phyloP scores from a whole-genome alignment of 2,888 invertebrate genomes.

The Noctua pronuba region DNA sequence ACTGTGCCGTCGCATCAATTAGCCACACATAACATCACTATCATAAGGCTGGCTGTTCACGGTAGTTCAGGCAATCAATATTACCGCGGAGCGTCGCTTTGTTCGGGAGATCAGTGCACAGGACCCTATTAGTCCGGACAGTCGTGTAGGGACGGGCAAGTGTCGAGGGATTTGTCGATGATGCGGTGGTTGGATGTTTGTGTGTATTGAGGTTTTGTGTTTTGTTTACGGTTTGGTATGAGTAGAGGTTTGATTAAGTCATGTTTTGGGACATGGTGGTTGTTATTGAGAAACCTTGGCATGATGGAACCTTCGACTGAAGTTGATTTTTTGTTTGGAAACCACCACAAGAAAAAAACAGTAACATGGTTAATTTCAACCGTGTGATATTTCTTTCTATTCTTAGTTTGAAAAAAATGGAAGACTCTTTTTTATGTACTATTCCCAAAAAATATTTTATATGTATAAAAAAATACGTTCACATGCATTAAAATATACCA shows the following conservation, averaged over 20 bases:
- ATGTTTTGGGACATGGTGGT: conserved; percentile 5
- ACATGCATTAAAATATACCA: background rate
- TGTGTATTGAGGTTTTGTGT: conserved; percentile 27
- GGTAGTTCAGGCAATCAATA: conserved; percentile 72
- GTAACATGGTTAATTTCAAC: background rate
- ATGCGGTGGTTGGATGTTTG: conserved; percentile 10
- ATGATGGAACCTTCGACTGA: background rate
- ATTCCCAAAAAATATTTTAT: background rate
- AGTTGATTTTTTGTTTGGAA: background rate
- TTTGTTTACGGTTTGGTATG: conserved; percentile 1
- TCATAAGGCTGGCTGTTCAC: conserved; percentile 58
- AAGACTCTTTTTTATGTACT: background rate
- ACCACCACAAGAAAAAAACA: too few relatives aligned
- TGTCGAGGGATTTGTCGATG: conserved; percentile 65
- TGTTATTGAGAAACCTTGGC: background rate
- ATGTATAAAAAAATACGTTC: background rate
- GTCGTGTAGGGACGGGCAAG: conserved; percentile 68
- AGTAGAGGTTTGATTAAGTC: conserved; percentile 17
- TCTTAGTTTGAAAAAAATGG: background rate
- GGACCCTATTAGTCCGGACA: conserved; percentile 77
- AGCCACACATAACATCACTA: conserved; percentile 56
- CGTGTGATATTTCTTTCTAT: background rate
- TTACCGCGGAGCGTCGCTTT: conserved; percentile 63
- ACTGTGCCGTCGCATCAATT: conserved; percentile 45
- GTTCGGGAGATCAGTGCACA: conserved; percentile 74